phyloP scores from a whole-genome alignment of 64 coral and sea anemone genomes.

The Catalaphyllia jardinei region DNA sequence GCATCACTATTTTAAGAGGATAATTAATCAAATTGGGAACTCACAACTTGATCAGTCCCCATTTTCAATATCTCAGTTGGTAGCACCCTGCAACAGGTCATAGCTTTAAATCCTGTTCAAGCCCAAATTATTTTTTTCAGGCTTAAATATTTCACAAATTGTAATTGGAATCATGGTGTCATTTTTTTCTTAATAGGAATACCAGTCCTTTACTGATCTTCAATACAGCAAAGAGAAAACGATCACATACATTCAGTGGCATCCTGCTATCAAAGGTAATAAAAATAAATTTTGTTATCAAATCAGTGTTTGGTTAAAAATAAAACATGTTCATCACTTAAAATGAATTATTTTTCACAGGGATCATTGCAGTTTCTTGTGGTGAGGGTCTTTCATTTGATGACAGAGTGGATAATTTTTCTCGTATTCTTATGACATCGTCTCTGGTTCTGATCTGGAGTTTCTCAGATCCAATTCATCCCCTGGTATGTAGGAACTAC shows the following conservation, averaged over 20 bases:
- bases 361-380: slow-evolving; percentile 90
- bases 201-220: slow-evolving; percentile 98
- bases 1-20: no score
- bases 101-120: no score
- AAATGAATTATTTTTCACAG: background rate
- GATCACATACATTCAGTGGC: slow-evolving; percentile 93
- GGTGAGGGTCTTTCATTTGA: slow-evolving; percentile 91
- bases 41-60: no score
- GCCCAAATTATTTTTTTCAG: no score
- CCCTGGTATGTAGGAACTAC: slow-evolving; percentile 51
- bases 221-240: slow-evolving; percentile 97
- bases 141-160: no score
- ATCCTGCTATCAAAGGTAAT: slow-evolving; percentile 91
- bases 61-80: no score
- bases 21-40: no score
- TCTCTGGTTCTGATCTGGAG: slow-evolving; percentile 98
- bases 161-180: no score
- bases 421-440: slow-evolving; percentile 93
- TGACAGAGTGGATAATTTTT: slow-evolving; percentile 88
- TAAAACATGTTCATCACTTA: no score
- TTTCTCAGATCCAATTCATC: slow-evolving; percentile 99
- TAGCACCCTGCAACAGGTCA: no score
- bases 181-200: slow-evolving; percentile 58
- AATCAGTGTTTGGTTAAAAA: no score
- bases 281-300: no score